Conservation (phyloP, 2,888 invertebrate species). For the Ctena decussata region DNA sequence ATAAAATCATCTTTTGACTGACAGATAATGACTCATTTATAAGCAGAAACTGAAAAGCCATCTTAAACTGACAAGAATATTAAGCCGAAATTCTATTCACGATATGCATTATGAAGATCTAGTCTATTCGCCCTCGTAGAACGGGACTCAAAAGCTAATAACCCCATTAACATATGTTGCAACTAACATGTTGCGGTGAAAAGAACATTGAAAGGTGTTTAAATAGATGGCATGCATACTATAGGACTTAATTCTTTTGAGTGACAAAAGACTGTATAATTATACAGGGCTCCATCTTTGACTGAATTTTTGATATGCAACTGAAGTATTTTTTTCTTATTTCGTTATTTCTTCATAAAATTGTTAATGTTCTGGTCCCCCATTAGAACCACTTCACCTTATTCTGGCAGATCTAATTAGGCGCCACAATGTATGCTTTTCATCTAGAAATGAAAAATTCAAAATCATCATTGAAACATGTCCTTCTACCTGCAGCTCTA, state of each 20-base stretch:
- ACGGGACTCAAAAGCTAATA: background rate
- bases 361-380: no score
- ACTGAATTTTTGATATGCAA: no score
- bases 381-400: no score
- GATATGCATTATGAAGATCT: background rate
- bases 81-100: background rate
- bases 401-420: no score
- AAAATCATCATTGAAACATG: no score
- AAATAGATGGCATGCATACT: conserved; percentile 1
- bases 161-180: background rate
- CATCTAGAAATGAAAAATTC: no score
- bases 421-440: no score
- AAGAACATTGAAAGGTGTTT: background rate
- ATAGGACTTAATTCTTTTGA: background rate
- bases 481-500: no score
- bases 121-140: background rate
- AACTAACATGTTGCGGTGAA: background rate
- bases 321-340: no score
- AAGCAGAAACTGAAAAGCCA: background rate
- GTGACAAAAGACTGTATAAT: background rate
- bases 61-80: background rate
- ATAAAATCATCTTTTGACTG: background rate
- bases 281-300: no score
- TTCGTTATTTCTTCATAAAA: no score
- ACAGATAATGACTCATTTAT: background rate